Base-by-base conservation (phyloP, 2,113 vertebrate genomes). In the Mastomys coucha region DNA sequence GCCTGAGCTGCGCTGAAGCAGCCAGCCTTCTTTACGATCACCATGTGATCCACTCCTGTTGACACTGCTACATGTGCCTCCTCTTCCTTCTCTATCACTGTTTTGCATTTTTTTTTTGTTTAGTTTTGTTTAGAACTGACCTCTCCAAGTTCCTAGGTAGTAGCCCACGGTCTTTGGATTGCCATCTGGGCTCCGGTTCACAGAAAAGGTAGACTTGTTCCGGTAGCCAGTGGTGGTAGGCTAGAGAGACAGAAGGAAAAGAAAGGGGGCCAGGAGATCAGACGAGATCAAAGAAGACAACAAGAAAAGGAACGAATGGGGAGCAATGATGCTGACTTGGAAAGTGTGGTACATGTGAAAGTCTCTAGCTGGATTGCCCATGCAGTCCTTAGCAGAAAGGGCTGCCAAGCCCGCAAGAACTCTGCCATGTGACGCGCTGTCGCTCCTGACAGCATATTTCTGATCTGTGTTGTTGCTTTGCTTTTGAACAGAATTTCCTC, bases 151-250 rank as follows among this genome's bases (percentile, higher is more conserved):
- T 96, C 99, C 99, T 12, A 99, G 85, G 33, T 99, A 99, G 96
- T 99, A 97, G 1, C 99, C 99, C 91, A 99, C 98, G 0, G 99
- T 99, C 98, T 99, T 99, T 49, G 98, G 99, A 96, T 99, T 99
- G 33, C 99, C 99, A 90, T 99, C 99, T 0, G 98, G 98, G 77
- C 99, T 99, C 97, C 1, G 90, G 98, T 99, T 99, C 96, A 99
- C 98, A 84, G 99, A 99, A 97, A 99, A 99, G 2, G 99, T 99
- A 0, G 99, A 99, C 96, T 99, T 99, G 98, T 99, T 99, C 91
- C 98, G 95, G 97, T 99, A 99, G 96, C 98, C 98, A 4, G 98
- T 96, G 73, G 97, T 97, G 20, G 99, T 56, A 6, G 99, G 99
- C 98, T 98, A 88, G 72, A 96, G 87, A 78, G 73, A 33, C 70